Evolutionary conservation across 2,113 vertebrate genomes (phyloP), one percentile per base, ranked within the genome.

Genomic region (Patagioenas fasciata): DNA sequence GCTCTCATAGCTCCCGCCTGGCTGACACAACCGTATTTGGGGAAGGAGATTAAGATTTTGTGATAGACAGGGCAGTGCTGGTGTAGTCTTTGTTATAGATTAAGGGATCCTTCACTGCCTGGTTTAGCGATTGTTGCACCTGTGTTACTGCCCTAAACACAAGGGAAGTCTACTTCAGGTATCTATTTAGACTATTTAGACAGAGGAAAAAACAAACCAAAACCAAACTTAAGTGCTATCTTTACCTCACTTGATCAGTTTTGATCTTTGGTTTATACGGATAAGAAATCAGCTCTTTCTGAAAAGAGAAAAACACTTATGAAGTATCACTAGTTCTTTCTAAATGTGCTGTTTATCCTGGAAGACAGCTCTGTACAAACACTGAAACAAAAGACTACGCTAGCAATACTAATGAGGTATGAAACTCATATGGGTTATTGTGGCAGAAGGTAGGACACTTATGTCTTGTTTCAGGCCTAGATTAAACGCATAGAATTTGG

Each of bases 221-320:
- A 8, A 47, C 44, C 44, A 47, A 47, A 47, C 44, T 18, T 29
- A 42, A 62, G 23, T 44, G 25, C 47, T 78, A 57, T 56, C 66
- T 25, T 88, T 88, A 94, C 71, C 72, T 89, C 62, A 70, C 14
- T 32, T 62, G 31, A 28, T 80, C 8, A 2, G 13, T 25, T 80
- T 66, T 96, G 81, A 6, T 44, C 67, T 89, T 97, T 65, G 93
- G 82, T 84, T 98, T 98, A 90, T 97, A 87, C 26, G 75, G 84
- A 56, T 78, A 70, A 42, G 97, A 98, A 80, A 98, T 40, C 51
- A 93, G 65, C 89, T 98, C 98, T 91, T 98, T 98, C 98, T 98
- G 91, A 92, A 92, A 92, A 95, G 57, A 93, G 28, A 38, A 24
- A 86, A 47, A 78, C 14, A n/a, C 42, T 11, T 50, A 12, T 10